phyloP scores from a whole-genome alignment of 2,113 vertebrate species.

The Vulpes vulpes region DNA sequence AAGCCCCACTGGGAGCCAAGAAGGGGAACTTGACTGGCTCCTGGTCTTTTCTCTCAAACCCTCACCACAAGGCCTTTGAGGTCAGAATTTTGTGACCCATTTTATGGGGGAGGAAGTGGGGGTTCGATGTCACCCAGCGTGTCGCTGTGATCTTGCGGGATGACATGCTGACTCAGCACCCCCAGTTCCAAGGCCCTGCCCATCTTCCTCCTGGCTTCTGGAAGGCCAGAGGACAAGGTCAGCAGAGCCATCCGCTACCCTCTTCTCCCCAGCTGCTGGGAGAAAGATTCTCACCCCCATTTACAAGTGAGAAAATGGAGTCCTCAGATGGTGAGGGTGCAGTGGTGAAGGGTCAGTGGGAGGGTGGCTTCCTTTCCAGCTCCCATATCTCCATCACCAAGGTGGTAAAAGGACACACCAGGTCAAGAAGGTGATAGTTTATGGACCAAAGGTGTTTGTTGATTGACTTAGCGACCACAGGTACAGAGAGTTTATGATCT shows the following conservation, averaged over 20 bases:
- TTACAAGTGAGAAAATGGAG: background rate
- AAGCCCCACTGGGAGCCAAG: background rate
- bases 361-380: background rate
- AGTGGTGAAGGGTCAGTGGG: background rate
- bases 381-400: background rate
- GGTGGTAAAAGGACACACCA: background rate
- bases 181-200: background rate
- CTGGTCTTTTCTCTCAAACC: background rate
- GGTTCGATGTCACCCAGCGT: background rate
- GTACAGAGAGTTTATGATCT: background rate
- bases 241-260: background rate
- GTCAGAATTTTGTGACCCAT: background rate
- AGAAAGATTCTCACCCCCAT: background rate
- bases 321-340: background rate
- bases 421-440: background rate
- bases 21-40: background rate
- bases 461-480: slow-evolving; percentile 5
- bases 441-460: background rate
- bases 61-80: background rate
- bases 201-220: background rate
- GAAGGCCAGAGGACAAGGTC: background rate
- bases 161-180: background rate
- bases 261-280: background rate
- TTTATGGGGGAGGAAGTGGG: background rate
- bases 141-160: background rate